phyloP scores from a whole-genome alignment of 30 jellyfish, hydroid and myxozoan species.

The Turritopsis rubra region DNA sequence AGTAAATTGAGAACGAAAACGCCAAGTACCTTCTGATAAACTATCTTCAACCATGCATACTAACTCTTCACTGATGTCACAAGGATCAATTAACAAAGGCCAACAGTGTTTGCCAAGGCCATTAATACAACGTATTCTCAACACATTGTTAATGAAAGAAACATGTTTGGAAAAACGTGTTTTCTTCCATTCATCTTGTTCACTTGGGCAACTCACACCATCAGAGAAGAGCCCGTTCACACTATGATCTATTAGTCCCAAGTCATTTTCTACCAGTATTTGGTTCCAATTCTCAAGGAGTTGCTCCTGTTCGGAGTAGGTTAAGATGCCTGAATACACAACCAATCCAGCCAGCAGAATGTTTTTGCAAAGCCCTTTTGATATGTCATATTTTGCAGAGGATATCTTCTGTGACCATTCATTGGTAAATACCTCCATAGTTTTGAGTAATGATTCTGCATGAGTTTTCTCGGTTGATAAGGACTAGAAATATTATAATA shows the following conservation, averaged over 20 bases:
- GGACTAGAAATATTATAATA: neutral
- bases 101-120: slow-evolving; percentile 55
- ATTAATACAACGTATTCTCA: slow-evolving; percentile 40
- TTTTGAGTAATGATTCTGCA: neutral
- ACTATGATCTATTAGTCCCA: slow-evolving; percentile 15
- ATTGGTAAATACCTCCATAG: slow-evolving; percentile 35
- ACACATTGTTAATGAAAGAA: slow-evolving; percentile 18
- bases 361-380: slow-evolving; percentile 48
- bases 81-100: slow-evolving; percentile 64
- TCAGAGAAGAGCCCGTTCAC: slow-evolving; percentile 21
- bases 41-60: slow-evolving; percentile 47
- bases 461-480: neutral
- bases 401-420: slow-evolving; percentile 36
- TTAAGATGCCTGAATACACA: slow-evolving; percentile 38
- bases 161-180: slow-evolving; percentile 18
- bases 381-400: slow-evolving; percentile 13
- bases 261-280: neutral
- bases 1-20: too few species aligned
- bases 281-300: slow-evolving; percentile 29
- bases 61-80: slow-evolving; percentile 17
- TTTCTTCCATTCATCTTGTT: slow-evolving; percentile 48
- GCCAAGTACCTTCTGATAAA: neutral
- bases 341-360: slow-evolving; percentile 49
- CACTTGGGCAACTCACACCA: slow-evolving; percentile 45
- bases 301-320: slow-evolving; percentile 13